Evolutionary conservation across 23 tunicate species (phyloP), one percentile per base, ranked within the genome.

Genomic region (Diplosoma virens): DNA sequence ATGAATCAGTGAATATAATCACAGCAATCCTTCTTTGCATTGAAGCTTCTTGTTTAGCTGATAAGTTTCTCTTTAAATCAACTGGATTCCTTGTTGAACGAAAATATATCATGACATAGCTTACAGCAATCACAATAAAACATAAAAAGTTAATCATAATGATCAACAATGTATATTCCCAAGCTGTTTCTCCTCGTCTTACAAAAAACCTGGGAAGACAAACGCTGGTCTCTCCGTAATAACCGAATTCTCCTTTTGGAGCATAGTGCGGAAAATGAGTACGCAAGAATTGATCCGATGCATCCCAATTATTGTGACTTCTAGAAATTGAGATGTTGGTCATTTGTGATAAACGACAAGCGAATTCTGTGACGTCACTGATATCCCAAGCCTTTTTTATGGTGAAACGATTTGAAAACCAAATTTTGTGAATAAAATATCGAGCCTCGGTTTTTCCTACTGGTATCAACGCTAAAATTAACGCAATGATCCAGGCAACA

Each of bases 181-280:
- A 80, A 32, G 77, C 67, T 25, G 16, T 37, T 1, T 50, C 67
- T 1, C 78, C 78, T 11, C 21, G 14, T 26, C 34, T n/a, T 21
- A 34, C 77, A 56, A 35, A 80, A 2, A 80, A 52, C 16, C 60
- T 29, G 18, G 84, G 84, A 67, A 80, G 30, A 47, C 84, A 80
- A 26, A 80, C 72, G 37, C 84, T 80, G 52, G 84, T 69, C 53
- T 68, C 77, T 1, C 84, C 59, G 63, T 52, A 80, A 33, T 67
- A 80, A 22, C 84, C 84, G 30, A 80, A 68, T 30, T 68, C 84
- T 18, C 84, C 84, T 25, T 53, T 37, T 3, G 70, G 71, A 21
- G 54, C 26, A 0, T 29, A 7, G 4, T 25, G 9, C 25, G 83
- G 73, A 65, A 45, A 65, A 9, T 47, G 27, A 0, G 25, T 4